phyloP scores from a whole-genome alignment of 2,113 vertebrate species.

The Peromyscus californicus region DNA sequence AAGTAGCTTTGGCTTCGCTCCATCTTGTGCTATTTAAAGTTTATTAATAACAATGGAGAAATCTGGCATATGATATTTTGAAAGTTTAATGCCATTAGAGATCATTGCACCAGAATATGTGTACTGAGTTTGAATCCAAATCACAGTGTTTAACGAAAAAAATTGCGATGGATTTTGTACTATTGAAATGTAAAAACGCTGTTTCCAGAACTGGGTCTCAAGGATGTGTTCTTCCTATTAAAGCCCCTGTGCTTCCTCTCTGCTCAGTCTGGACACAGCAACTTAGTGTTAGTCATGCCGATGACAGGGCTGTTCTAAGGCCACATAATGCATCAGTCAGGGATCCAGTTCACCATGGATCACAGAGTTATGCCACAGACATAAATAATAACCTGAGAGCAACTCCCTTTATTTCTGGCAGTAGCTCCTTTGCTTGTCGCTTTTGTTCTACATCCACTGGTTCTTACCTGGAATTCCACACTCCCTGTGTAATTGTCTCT shows the following conservation, averaged over 20 bases:
- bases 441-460: not conserved
- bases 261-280: not conserved
- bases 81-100: not conserved
- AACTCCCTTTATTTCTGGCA: not conserved
- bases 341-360: not conserved
- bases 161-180: not conserved
- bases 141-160: not conserved
- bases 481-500: not conserved
- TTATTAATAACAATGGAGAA: not conserved
- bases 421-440: not conserved
- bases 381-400: not conserved
- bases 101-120: not conserved
- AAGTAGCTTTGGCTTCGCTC: not conserved
- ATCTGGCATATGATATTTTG: not conserved
- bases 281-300: not conserved
- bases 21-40: not conserved
- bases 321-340: not conserved
- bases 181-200: not conserved
- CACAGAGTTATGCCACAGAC: not conserved
- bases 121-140: not conserved
- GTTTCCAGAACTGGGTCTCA: not conserved
- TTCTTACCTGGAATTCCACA: not conserved
- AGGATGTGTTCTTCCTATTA: not conserved
- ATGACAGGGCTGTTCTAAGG: not conserved
- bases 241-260: not conserved